Conservation (phyloP, 2,888 invertebrate genomes). For the Eurytoma adleriae region DNA sequence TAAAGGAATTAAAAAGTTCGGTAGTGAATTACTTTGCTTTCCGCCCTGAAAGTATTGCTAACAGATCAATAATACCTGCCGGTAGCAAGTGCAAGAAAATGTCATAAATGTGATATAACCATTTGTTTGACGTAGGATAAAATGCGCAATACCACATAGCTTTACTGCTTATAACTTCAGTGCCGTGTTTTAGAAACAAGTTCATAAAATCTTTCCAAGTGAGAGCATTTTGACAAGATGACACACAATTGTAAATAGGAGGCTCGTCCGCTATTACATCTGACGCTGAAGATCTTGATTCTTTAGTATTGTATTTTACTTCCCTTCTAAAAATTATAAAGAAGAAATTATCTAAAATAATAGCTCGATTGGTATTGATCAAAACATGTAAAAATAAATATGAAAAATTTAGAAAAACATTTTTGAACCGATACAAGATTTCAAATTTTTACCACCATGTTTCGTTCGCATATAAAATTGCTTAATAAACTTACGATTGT, state of each 20-base stretch:
- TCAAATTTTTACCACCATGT: too few relatives aligned
- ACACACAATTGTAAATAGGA: slow-evolving; percentile 90
- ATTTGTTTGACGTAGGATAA: slow-evolving; percentile 78
- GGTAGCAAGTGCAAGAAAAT: slow-evolving; percentile 80
- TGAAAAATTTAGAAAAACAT: too few relatives aligned
- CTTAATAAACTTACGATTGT: slow-evolving; percentile 20
- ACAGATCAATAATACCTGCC: slow-evolving; percentile 78
- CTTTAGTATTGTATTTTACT: too few relatives aligned
- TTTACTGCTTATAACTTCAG: slow-evolving; percentile 78
- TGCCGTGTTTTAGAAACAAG: slow-evolving; percentile 77
- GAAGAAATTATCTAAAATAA: too few relatives aligned
- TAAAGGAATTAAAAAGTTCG: too few relatives aligned
- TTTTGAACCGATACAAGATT: too few relatives aligned
- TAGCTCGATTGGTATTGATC: too few relatives aligned
- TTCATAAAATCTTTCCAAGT: slow-evolving; percentile 84
- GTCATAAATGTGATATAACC: slow-evolving; percentile 78
- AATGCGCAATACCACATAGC: slow-evolving; percentile 83
- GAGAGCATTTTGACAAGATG: slow-evolving; percentile 88
- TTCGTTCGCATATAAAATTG: too few relatives aligned
- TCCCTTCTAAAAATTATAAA: background rate
- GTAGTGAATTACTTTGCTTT: slow-evolving; percentile 78
- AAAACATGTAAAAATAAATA: too few relatives aligned
- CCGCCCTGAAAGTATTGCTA: slow-evolving; percentile 77
- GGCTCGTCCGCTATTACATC: slow-evolving; percentile 71
- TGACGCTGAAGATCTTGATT: background rate